phyloP scores from a whole-genome alignment of 1,140 invertebrate genomes.

The Diorhabda elongata region DNA sequence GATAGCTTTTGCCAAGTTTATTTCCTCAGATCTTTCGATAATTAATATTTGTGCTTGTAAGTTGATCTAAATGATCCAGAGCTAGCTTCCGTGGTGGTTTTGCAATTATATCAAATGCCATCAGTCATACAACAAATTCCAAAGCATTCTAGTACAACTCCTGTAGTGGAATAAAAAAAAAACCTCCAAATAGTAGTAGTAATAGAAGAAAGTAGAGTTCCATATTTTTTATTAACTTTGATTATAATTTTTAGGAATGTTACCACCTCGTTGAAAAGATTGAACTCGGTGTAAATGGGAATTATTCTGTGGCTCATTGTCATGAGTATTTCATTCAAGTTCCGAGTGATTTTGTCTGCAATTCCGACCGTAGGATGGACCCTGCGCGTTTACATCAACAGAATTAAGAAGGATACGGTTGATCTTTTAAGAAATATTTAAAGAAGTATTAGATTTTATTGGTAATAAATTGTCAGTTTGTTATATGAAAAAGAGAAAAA shows the following conservation, averaged over 20 bases:
- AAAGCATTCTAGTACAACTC: not conserved
- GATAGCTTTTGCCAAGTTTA: too few species aligned
- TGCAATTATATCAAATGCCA: too few species aligned
- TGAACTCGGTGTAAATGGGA: constrained; percentile 4
- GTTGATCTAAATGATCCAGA: not conserved
- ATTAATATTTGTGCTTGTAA: not conserved
- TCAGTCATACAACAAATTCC: not conserved
- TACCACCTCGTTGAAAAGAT: constrained; percentile 37
- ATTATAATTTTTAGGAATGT: constrained; percentile 28
- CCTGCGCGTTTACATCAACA: constrained; percentile 23
- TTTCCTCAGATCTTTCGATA: too few species aligned
- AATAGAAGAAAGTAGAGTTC: too few species aligned
- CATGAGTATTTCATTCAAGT: constrained; percentile 23
- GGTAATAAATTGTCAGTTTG: too few species aligned
- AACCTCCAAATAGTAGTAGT: too few species aligned
- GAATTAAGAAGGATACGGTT: not conserved
- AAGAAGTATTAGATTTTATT: too few species aligned
- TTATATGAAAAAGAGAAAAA: too few species aligned
- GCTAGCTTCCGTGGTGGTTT: not conserved
- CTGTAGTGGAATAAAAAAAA: not conserved
- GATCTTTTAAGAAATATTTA: not conserved
- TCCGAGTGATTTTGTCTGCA: constrained; percentile 26
- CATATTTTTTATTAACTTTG: not conserved
- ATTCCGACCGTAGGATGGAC: constrained; percentile 32
- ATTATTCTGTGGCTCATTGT: constrained; percentile 22